These are phyloP conservation scores for Protonemura montana DNA, from an alignment of 2,888 invertebrate species.

Conservation along the genomic window DNA sequence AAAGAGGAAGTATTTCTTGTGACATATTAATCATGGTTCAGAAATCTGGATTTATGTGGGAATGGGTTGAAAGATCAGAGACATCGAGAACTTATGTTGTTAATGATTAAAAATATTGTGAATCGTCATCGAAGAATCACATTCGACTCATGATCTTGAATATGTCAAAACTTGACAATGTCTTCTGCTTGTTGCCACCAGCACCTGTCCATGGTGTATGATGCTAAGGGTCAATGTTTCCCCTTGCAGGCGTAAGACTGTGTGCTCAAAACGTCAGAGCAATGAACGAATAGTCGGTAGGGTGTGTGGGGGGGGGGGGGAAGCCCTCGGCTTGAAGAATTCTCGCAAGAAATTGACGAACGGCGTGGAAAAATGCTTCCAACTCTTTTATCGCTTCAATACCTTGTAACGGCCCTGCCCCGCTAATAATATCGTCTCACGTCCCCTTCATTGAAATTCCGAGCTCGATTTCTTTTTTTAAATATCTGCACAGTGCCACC, in stretches of 20 bases:
- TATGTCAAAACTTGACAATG: too few species aligned
- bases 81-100: too few species aligned
- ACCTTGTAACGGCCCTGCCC: conserved; percentile 39
- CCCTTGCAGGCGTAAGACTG: conserved; percentile 13
- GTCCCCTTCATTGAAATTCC: conserved; percentile 45
- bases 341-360: conserved; percentile 46
- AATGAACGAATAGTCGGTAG: neutral
- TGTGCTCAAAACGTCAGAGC: conserved; percentile 14
- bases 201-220: neutral
- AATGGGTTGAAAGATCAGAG: too few species aligned
- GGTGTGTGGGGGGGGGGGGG: conserved; percentile 8
- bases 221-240: conserved; percentile 16
- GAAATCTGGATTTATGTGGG: too few species aligned
- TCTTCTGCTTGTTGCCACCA: too few species aligned
- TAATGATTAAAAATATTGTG: too few species aligned
- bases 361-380: conserved; percentile 46
- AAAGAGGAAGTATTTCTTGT: too few species aligned
- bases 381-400: conserved; percentile 44
- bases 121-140: too few species aligned
- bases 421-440: neutral
- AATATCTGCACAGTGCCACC: conserved; percentile 37
- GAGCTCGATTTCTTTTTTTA: conserved; percentile 44
- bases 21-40: too few species aligned
- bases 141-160: too few species aligned
- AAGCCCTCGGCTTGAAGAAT: conserved; percentile 33